Evolutionary conservation across 2,797 vertebrate species (phyloP).

Genomic region (Discoglossus pictus): DNA sequence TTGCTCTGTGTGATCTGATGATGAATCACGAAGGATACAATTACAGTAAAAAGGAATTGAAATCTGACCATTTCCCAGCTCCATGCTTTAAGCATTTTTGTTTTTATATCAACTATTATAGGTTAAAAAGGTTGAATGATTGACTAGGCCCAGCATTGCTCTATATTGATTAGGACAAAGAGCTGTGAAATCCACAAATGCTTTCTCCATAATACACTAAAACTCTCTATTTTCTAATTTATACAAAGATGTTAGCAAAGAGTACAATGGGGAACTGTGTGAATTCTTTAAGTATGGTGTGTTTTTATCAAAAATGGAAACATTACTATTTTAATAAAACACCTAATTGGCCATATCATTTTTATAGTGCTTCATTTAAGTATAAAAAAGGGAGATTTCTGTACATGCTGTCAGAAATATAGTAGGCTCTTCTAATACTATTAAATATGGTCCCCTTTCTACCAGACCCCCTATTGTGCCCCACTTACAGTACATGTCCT

Average conservation of each 20-base stretch:
- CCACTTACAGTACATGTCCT: too few relatives aligned
- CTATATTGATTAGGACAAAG: conserved; percentile 6
- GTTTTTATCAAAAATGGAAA: too few relatives aligned
- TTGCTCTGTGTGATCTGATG: conserved; percentile 17
- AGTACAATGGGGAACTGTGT: background rate
- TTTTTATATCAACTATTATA: conserved; percentile 5
- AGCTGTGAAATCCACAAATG: conserved; percentile 9
- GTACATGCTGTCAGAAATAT: too few relatives aligned
- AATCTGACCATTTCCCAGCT: background rate
- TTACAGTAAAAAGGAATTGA: background rate
- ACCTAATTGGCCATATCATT: too few relatives aligned
- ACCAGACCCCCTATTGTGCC: too few relatives aligned
- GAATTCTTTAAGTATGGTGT: background rate
- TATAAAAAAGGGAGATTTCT: too few relatives aligned
- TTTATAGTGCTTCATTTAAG: too few relatives aligned
- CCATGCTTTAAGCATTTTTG: background rate
- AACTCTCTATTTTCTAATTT: conserved; percentile 2
- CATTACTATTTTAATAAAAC: too few relatives aligned
- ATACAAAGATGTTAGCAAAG: background rate
- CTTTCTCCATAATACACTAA: conserved; percentile 9
- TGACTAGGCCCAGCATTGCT: conserved; percentile 3
- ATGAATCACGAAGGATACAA: conserved; percentile 2
- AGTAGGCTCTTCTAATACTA: too few relatives aligned
- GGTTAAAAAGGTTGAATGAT: conserved; percentile 26
- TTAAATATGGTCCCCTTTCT: too few relatives aligned